These are phyloP conservation scores for Drosophila lowei DNA, from an alignment of 1,140 invertebrate genomes.

Conservation along the genomic window DNA sequence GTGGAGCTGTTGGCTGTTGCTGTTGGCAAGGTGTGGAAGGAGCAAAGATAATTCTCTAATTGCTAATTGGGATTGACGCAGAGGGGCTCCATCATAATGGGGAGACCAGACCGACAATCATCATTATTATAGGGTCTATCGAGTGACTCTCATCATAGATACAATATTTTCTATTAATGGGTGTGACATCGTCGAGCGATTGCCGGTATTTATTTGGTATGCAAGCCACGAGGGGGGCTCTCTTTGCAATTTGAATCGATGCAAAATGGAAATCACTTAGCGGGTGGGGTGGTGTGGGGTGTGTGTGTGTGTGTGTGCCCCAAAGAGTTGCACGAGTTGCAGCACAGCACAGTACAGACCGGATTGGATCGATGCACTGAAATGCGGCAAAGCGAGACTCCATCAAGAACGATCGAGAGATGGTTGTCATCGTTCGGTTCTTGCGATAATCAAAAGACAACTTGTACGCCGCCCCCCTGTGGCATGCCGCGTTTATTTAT, in stretches of 20 bases:
- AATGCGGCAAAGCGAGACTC: slow-evolving; percentile 11
- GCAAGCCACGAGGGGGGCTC: slow-evolving; percentile 41
- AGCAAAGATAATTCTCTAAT: slow-evolving; percentile 67
- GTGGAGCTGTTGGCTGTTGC: background rate
- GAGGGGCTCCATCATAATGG: slow-evolving; percentile 15
- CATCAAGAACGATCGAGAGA: background rate
- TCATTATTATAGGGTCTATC: slow-evolving; percentile 24
- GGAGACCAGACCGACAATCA: slow-evolving; percentile 16
- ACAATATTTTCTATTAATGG: slow-evolving; percentile 37
- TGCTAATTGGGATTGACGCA: slow-evolving; percentile 63
- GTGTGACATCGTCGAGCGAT: slow-evolving; percentile 28
- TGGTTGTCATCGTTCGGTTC: slow-evolving; percentile 4
- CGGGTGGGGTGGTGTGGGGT: slow-evolving; percentile 31
- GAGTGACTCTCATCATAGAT: slow-evolving; percentile 32
- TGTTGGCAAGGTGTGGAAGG: background rate
- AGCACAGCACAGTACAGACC: background rate
- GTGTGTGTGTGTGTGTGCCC: background rate
- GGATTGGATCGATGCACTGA: background rate
- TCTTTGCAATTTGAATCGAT: slow-evolving; percentile 11
- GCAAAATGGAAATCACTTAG: slow-evolving; percentile 57
- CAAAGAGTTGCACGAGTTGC: background rate
- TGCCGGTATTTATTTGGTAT: slow-evolving; percentile 21
- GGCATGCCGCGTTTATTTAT: slow-evolving; percentile 60
- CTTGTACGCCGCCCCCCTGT: slow-evolving; percentile 25
- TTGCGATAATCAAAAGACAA: slow-evolving; percentile 32